Base-by-base conservation (phyloP, 2,797 vertebrate genomes). In the Balearica regulorum region DNA sequence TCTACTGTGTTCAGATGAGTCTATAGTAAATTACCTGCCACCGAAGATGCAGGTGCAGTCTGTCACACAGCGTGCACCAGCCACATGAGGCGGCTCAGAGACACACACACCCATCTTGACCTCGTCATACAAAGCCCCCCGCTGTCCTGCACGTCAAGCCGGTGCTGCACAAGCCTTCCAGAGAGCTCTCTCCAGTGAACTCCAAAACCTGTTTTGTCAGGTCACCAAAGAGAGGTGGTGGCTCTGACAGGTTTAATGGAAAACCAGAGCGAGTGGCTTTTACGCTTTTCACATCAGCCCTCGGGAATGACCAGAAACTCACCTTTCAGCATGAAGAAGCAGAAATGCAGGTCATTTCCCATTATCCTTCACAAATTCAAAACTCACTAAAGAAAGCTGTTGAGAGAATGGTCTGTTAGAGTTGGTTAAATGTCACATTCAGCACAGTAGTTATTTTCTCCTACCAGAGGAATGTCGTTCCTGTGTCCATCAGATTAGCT, bases 321-420 rank as follows among this genome's bases (percentile, higher is more conserved):
- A 95, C 80, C 87, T 91, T 96, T 95, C 91, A 95, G 55, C 92
- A 79, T 28, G 71, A 93, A 79, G 33, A 84, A 82, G 44, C 62
- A 96, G 66, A 83, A 89, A 87, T 75, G 22, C 44, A 84, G 31
- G 68, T 91, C 72, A 61, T 71, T 94, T 76, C 53, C 31, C 39
- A 46, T 80, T 73, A 83, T 54, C n/a, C 41, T 54, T 83, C 35
- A 87, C 12, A 80, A 87, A 87, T 39, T 71, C 41, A 92, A 83
- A 95, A 41, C n/a, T 93, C 64, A 24, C n/a, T 46, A 35, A 84
- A 69, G 70, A 46, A 73, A 73, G 41, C 11, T 64, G 4, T 58
- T 68, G 16, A 75, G 44, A 87, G 54, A 28, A 54, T 17, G 22
- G 14, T 43, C 72, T 80, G 12, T 64, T 76, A 70, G 25, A 81